Base-by-base conservation (phyloP, 2,888 invertebrate genomes). In the Dynastes maya region DNA sequence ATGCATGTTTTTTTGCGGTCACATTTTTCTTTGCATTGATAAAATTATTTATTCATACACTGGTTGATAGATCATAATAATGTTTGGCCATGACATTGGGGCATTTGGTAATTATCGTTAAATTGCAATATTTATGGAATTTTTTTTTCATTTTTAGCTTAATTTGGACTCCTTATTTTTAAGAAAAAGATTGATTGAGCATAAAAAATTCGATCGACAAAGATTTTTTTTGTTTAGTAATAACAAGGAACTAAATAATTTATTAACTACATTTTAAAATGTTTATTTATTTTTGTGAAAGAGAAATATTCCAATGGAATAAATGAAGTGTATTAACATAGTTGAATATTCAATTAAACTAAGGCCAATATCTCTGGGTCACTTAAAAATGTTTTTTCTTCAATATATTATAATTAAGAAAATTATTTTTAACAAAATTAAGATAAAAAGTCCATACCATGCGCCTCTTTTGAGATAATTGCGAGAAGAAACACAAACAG, bases 271-370 rank as follows among this genome's bases (percentile, higher is more conserved):
- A 37, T 45, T 45, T 8, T 8, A 8, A 45, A 45, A 45, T 11
- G 8, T 55, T 55, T 55, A 55, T 61, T 61, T 61, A 11, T 22
- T 61, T 29, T 11, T 29, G 22, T 61, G 16, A 22, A 29, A 61
- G 27, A 29, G 11, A 29, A 61, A 22, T 29, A 61, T 61, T 27
- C 61, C 8, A 22, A 55, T 22, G 27, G 45, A 72, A 71, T 51
- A 37, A 72, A 71, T 51, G 72, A 76, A 16, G 64, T 32, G n/a
- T 32, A 79, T 79, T 77, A 79, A 58, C 83, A 83, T 83, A 83
- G 81, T 83, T 84, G 83, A 83, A 83, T 82, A 84, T 85, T 83
- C 83, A 71, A 82, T 82, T 80, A 80, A 81, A 79, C 74, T 80
- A 80, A 83, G 83, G 83, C 81, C 83, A 83, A 68, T 67, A 79